phyloP scores from a whole-genome alignment of 92 coral and sea anemone genomes.

The Paragorgia papillata region DNA sequence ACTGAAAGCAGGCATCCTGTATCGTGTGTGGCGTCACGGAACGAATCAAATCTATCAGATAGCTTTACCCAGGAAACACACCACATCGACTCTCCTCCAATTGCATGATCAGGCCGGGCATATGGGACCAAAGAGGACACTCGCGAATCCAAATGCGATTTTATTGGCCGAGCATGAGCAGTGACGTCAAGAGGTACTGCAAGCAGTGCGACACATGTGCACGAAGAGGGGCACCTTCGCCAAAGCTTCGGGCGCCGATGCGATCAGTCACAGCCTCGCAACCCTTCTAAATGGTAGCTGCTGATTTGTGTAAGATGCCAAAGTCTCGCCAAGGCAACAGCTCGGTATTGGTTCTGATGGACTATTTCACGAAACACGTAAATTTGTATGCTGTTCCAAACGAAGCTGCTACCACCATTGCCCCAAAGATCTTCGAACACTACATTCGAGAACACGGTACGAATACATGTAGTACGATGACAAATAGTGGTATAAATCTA shows the following conservation, averaged over 20 bases:
- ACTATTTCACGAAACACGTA: conserved; percentile 41
- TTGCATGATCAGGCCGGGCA: conserved; percentile 33
- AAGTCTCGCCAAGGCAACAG: conserved; percentile 27
- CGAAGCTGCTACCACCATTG: conserved; percentile 43
- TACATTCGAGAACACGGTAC: not conserved
- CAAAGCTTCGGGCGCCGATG: conserved; percentile 31
- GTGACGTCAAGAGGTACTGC: conserved; percentile 41
- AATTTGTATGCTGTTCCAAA: conserved; percentile 31
- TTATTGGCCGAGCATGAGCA: conserved; percentile 51
- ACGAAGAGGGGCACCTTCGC: conserved; percentile 33
- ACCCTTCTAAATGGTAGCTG: conserved; percentile 46
- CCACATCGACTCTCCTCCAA: not conserved
- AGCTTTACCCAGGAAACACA: conserved; percentile 17
- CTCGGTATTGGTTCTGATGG: conserved; percentile 32
- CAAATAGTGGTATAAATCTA: too few species aligned
- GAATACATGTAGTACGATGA: too few species aligned
- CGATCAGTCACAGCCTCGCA: conserved; percentile 14
- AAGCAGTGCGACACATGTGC: conserved; percentile 29
- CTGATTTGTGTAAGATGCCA: conserved; percentile 25
- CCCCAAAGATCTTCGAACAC: conserved; percentile 1
- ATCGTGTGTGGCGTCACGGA: conserved; percentile 18
- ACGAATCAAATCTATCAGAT: conserved; percentile 32
- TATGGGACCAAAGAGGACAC: conserved; percentile 49
- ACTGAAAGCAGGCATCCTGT: conserved; percentile 25
- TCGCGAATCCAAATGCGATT: conserved; percentile 30